A percentile compares a stretch with the other conserved stretches of the same genome.
Evolutionary conservation across 2,888 invertebrate genomes (phyloP).

Genomic region (Parnassius mnemosyne): DNA sequence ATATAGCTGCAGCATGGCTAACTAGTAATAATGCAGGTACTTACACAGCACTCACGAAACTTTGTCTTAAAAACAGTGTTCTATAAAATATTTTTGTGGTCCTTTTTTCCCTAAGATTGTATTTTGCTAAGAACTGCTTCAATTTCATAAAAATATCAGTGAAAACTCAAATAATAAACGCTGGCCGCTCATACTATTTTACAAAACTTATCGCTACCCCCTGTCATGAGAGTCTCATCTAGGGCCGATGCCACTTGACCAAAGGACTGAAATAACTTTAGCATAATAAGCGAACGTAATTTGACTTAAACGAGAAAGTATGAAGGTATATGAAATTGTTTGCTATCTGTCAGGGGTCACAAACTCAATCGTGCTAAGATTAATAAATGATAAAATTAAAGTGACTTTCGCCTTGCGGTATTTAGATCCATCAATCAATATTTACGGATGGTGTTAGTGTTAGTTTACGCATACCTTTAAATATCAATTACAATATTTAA

Average conservation of each 20-base stretch:
- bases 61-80: no score
- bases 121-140: conserved; percentile 10
- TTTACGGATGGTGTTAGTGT: no score
- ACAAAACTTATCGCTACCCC: conserved; percentile 35
- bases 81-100: no score
- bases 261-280: conserved; percentile 51
- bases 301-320: conserved; percentile 54
- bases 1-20: no score
- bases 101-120: background rate
- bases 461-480: no score
- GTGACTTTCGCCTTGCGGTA: no score
- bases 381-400: no score
- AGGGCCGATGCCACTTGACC: conserved; percentile 46
- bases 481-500: no score
- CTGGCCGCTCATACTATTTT: conserved; percentile 38
- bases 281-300: conserved; percentile 36
- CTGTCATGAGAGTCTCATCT: conserved; percentile 42
- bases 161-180: conserved; percentile 32
- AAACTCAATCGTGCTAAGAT: background rate
- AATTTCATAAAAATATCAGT: conserved; percentile 51
- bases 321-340: conserved; percentile 56
- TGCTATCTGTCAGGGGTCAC: conserved; percentile 33
- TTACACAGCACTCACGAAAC: no score
- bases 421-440: no score
- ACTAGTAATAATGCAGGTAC: no score